phyloP scores from a whole-genome alignment of 2,797 vertebrate species.

The Stomatorhinus walkeri region DNA sequence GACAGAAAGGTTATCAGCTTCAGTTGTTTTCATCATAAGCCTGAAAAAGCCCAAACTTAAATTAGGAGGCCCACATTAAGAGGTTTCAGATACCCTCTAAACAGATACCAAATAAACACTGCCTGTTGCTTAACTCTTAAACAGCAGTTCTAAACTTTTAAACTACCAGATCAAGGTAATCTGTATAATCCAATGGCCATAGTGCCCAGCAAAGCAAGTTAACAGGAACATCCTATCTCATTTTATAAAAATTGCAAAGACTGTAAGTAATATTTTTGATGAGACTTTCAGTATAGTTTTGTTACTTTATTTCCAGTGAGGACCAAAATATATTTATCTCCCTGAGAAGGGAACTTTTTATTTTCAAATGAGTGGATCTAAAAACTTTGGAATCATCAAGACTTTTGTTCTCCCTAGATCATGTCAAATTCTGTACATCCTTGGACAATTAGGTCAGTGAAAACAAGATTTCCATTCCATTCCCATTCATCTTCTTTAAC shows the following conservation, averaged over 20 bases:
- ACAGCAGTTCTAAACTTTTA: background rate
- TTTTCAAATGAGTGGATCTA: background rate
- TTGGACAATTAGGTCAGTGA: background rate
- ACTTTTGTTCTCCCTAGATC: conserved; percentile 30
- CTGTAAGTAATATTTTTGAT: background rate
- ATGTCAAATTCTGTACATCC: background rate
- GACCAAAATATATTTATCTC: background rate
- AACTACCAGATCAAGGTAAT: background rate
- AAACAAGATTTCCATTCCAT: background rate
- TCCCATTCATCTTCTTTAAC: too few relatives aligned
- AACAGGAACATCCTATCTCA: background rate
- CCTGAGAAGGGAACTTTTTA: background rate
- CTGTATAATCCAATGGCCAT: background rate
- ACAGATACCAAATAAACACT: background rate
- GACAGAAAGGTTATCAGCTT: background rate
- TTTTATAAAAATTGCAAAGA: background rate
- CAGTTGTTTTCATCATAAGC: background rate
- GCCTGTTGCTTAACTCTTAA: background rate
- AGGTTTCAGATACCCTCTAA: background rate
- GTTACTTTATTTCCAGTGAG: background rate
- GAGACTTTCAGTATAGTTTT: background rate
- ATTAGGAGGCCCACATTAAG: background rate
- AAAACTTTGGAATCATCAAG: conserved; percentile 30
- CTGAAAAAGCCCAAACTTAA: background rate
- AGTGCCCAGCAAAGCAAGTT: background rate